Percentiles rank a stretch among this genome's conserved stretches.
These are phyloP conservation scores for Gavialis gangeticus DNA, from an alignment of 2,113 vertebrate genomes.

Conservation along the genomic window DNA sequence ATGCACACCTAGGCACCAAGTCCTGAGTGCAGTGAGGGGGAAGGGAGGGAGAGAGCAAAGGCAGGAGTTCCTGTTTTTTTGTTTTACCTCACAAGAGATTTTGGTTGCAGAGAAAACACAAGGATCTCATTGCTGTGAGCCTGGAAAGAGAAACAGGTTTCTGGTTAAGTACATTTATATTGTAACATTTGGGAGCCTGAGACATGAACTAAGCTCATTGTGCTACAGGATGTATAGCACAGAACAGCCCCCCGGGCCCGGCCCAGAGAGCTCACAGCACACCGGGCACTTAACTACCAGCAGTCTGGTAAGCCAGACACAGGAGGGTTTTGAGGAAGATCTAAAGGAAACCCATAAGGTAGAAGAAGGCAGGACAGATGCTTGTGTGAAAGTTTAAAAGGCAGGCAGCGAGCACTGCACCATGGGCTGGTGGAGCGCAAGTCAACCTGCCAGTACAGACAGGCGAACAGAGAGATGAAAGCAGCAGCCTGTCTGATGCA, in stretches of 20 bases:
- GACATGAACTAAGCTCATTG: background rate
- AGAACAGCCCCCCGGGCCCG: accelerated
- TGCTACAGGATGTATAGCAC: background rate
- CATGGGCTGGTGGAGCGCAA: too few species aligned
- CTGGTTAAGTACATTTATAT: background rate
- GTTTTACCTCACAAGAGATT: slow-evolving; percentile 91
- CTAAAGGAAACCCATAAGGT: too few species aligned
- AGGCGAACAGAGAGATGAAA: too few species aligned
- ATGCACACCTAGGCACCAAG: background rate
- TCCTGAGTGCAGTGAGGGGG: background rate
- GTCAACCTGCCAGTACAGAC: too few species aligned
- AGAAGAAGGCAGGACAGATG: too few species aligned
- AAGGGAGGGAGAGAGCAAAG: accelerated
- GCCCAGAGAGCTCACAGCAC: accelerated
- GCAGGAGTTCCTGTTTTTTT: background rate
- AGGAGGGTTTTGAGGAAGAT: too few species aligned
- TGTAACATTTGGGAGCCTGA: background rate
- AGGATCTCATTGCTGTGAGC: slow-evolving; percentile 95
- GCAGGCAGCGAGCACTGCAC: too few species aligned
- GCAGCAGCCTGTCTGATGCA: too few species aligned
- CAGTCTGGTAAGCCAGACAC: too few species aligned
- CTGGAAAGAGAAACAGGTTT: slow-evolving; percentile 67
- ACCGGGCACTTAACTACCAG: too few species aligned
- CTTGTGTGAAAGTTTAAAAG: too few species aligned
- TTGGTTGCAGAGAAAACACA: slow-evolving; percentile 92